These are phyloP conservation scores for Aphidius ervi DNA, from an alignment of 1,140 invertebrate species.

Conservation along the genomic window DNA sequence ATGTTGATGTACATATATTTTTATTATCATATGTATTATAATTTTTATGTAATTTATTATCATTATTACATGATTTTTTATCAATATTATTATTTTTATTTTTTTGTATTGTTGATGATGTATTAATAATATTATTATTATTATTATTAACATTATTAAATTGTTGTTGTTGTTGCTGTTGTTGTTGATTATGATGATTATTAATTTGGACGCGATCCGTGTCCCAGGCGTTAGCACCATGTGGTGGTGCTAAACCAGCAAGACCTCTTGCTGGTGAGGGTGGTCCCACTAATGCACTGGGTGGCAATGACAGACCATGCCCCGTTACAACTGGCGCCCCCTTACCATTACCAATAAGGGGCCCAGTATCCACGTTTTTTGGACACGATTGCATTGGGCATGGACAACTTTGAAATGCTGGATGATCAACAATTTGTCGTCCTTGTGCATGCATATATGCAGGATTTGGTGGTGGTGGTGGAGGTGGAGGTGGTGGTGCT, in stretches of 20 bases:
- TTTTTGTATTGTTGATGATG: slow-evolving; percentile 14
- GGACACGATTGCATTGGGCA: slow-evolving; percentile 87
- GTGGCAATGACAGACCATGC: slow-evolving; percentile 60
- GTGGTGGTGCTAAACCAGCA: slow-evolving; percentile 62
- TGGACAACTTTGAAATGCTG: slow-evolving; percentile 67
- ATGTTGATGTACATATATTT: slow-evolving; percentile 43
- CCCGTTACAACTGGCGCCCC: slow-evolving; percentile 66
- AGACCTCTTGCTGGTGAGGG: slow-evolving; percentile 54
- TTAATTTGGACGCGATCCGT: slow-evolving; percentile 64
- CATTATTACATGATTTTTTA: slow-evolving; percentile 28
- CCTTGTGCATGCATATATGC: slow-evolving; percentile 52
- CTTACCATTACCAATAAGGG: slow-evolving; percentile 82
- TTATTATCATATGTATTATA: slow-evolving; percentile 40
- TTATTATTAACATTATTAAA: slow-evolving; percentile 1
- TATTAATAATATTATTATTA: no score
- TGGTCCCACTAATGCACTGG: slow-evolving; percentile 54
- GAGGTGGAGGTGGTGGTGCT: slow-evolving; percentile 64
- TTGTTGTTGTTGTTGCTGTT: slow-evolving; percentile 28
- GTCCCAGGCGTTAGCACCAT: slow-evolving; percentile 59
- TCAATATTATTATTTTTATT: slow-evolving; percentile 10
- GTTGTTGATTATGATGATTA: slow-evolving; percentile 57
- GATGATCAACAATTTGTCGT: slow-evolving; percentile 53
- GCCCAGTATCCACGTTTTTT: slow-evolving; percentile 96
- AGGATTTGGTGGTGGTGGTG: slow-evolving; percentile 60
- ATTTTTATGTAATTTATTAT: slow-evolving; percentile 38